Conservation (phyloP, 1,140 invertebrate species). For the Stegodyphus mimosarum region DNA sequence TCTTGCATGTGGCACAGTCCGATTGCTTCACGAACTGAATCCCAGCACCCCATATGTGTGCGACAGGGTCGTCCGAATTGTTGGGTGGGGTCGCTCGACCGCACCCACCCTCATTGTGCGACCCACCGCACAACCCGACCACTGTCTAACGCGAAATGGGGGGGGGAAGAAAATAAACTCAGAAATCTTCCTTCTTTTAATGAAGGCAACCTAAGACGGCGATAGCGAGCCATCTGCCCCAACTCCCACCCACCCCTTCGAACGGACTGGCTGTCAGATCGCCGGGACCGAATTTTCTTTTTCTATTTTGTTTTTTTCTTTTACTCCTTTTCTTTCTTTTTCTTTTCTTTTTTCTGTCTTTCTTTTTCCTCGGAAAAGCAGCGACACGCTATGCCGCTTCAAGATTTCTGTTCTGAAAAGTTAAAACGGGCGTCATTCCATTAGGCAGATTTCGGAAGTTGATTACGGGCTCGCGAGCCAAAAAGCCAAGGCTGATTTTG, state of each 20-base stretch:
- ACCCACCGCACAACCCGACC: slow-evolving; percentile 55
- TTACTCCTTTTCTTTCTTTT: neutral
- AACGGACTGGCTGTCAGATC: slow-evolving; percentile 24
- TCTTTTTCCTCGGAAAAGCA: too few species aligned
- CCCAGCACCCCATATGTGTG: slow-evolving; percentile 9
- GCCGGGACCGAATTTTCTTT: slow-evolving; percentile 11
- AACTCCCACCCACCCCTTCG: neutral
- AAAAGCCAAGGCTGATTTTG: too few species aligned
- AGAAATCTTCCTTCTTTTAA: slow-evolving; percentile 48
- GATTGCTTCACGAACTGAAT: slow-evolving; percentile 31
- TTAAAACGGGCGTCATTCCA: too few species aligned
- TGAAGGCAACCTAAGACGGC: slow-evolving; percentile 52
- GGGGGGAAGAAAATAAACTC: slow-evolving; percentile 2
- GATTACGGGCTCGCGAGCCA: too few species aligned
- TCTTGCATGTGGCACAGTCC: neutral
- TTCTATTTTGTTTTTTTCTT: slow-evolving; percentile 17
- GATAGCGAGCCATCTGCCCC: slow-evolving; percentile 38
- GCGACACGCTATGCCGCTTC: too few species aligned
- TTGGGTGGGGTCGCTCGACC: slow-evolving; percentile 50
- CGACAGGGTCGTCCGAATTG: slow-evolving; percentile 52
- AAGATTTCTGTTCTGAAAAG: too few species aligned
- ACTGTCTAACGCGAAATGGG: slow-evolving; percentile 39
- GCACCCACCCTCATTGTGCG: slow-evolving; percentile 52
- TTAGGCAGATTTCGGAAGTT: too few species aligned
- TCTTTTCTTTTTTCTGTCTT: too few species aligned